Percentiles rank a stretch among this genome's conserved stretches.
phyloP scores from a whole-genome alignment of 2,888 invertebrate species.

The Craniophora ligustri region DNA sequence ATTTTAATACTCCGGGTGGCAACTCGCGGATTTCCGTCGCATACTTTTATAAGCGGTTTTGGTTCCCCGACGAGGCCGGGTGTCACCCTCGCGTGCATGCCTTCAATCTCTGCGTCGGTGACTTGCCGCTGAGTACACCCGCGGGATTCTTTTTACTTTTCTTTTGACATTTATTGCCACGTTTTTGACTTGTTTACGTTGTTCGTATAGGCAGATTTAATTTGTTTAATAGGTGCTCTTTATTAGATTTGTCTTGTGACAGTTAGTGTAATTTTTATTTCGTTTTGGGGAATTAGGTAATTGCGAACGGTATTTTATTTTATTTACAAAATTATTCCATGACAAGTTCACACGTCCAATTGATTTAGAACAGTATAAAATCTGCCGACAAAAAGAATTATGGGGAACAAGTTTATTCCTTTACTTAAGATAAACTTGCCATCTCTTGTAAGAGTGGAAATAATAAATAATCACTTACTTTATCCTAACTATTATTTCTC shows the following conservation, averaged over 20 bases:
- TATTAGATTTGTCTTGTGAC: slow-evolving; percentile 46
- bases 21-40: slow-evolving; percentile 70
- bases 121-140: slow-evolving; percentile 74
- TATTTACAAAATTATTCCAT: not conserved
- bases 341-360: not conserved
- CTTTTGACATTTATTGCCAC: slow-evolving; percentile 68
- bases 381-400: not conserved
- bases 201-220: slow-evolving; percentile 48
- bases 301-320: not conserved
- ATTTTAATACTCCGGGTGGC: slow-evolving; percentile 82
- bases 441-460: slow-evolving; percentile 8
- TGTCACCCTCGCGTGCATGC: slow-evolving; percentile 78
- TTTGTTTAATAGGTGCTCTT: slow-evolving; percentile 54
- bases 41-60: slow-evolving; percentile 80
- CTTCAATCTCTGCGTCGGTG: slow-evolving; percentile 68
- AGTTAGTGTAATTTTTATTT: slow-evolving; percentile 37
- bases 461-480: slow-evolving; percentile 32
- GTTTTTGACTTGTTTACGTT: slow-evolving; percentile 58
- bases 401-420: not conserved
- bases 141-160: slow-evolving; percentile 71
- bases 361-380: not conserved
- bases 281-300: slow-evolving; percentile 1
- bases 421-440: not conserved
- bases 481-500: slow-evolving; percentile 45
- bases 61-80: slow-evolving; percentile 68